These are phyloP conservation scores for Brachionus paranguensis DNA, from an alignment of 1,140 invertebrate genomes.

Conservation along the genomic window DNA sequence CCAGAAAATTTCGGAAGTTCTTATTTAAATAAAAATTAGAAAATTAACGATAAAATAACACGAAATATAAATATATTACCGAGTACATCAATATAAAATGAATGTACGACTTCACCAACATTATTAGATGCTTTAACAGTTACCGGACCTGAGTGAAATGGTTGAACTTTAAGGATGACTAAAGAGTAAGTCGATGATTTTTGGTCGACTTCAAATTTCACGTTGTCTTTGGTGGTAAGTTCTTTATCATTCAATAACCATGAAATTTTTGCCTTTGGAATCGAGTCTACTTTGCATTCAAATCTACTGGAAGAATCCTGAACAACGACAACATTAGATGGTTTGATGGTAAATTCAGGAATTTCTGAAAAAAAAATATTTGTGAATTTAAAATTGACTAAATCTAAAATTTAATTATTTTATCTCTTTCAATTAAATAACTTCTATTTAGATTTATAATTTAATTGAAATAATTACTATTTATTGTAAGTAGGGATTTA, in stretches of 20 bases:
- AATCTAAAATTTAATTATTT: no score
- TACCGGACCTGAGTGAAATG: not conserved
- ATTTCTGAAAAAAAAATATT: not conserved
- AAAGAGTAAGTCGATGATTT: not conserved
- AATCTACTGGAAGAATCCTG: slow-evolving; percentile 56
- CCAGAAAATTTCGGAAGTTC: slow-evolving; percentile 8
- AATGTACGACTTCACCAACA: not conserved
- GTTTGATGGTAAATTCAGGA: not conserved
- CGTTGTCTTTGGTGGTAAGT: slow-evolving; percentile 46
- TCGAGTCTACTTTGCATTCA: slow-evolving; percentile 84
- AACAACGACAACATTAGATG: not conserved
- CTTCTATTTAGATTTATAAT: no score
- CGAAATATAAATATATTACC: not conserved
- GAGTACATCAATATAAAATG: not conserved
- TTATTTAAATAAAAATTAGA: not conserved
- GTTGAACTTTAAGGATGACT: not conserved
- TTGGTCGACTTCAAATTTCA: not conserved
- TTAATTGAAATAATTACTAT: not conserved
- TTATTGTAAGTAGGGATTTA: not conserved
- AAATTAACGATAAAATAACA: not conserved
- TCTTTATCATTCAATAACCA: slow-evolving; percentile 81
- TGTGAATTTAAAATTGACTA: no score
- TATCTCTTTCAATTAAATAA: no score
- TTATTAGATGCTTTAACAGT: slow-evolving; percentile 14
- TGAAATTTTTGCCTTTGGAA: slow-evolving; percentile 74